Evolutionary conservation across 2,113 vertebrate species (phyloP).

Genomic region (Microtus ochrogaster): DNA sequence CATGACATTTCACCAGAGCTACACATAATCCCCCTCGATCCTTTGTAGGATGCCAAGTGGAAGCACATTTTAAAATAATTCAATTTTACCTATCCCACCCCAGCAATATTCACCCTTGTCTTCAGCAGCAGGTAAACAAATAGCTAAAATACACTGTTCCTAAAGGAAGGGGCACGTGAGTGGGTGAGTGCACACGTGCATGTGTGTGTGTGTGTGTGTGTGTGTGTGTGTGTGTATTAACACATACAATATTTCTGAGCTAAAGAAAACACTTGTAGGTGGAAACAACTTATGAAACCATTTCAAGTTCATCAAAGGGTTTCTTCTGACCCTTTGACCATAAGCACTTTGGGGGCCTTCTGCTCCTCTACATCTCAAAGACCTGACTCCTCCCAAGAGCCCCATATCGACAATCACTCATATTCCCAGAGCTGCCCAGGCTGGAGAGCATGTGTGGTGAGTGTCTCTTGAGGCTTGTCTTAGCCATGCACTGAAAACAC

Average conservation of each 20-base stretch:
- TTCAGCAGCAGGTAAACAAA: conserved; percentile 41
- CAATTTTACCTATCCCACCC: conserved; percentile 23
- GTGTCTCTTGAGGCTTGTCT: neutral
- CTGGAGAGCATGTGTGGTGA: neutral
- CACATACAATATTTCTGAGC: neutral
- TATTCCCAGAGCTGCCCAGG: neutral
- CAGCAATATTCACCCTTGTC: neutral
- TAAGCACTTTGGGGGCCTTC: neutral
- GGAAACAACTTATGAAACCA: neutral
- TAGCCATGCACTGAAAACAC: neutral
- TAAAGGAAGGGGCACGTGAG: neutral
- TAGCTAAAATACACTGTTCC: neutral
- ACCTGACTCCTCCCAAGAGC: neutral
- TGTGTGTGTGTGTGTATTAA: no score
- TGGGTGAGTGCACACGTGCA: neutral
- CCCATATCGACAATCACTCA: neutral
- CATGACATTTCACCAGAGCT: conserved; percentile 73
- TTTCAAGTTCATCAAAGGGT: neutral
- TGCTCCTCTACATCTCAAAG: neutral
- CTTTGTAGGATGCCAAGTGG: neutral
- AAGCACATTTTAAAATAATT: conserved; percentile 60
- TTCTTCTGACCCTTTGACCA: neutral
- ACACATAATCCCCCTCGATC: conserved; percentile 65
- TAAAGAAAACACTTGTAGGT: conserved; percentile 8
- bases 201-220: neutral